Evolutionary conservation across 2,113 vertebrate species (phyloP).

Genomic region (Suncus etruscus): DNA sequence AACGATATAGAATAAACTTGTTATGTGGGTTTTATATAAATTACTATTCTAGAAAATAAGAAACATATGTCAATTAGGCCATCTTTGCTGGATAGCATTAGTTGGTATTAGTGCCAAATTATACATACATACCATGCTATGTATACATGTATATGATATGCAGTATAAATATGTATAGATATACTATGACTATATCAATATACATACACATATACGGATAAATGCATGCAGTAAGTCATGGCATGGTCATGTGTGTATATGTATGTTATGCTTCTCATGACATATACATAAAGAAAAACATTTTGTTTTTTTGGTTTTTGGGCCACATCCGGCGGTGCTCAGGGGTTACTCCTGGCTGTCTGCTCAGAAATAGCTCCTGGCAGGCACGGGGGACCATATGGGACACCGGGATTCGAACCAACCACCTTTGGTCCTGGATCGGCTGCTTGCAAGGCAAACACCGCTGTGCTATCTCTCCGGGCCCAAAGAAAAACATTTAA

Average conservation of each 20-base stretch:
- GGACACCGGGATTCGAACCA: too few species aligned
- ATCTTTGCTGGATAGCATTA: not conserved
- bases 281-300: not conserved
- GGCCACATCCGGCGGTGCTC: too few species aligned
- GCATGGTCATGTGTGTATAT: not conserved
- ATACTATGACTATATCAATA: too few species aligned
- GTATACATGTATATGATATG: not conserved
- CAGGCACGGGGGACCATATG: too few species aligned
- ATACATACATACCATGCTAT: not conserved
- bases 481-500: constrained; percentile 2
- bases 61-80: not conserved
- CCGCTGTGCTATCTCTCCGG: too few species aligned
- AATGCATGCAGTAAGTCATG: not conserved
- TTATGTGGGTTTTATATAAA: not conserved
- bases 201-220: not conserved
- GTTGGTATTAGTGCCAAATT: not conserved
- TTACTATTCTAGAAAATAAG: too few species aligned
- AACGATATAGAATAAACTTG: not conserved
- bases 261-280: not conserved
- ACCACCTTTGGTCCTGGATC: too few species aligned
- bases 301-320: too few species aligned
- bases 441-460: too few species aligned
- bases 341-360: too few species aligned
- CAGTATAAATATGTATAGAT: not conserved
- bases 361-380: too few species aligned